Evolutionary conservation across 2,797 vertebrate genomes (phyloP).

Genomic region (Geotrypetes seraphini): DNA sequence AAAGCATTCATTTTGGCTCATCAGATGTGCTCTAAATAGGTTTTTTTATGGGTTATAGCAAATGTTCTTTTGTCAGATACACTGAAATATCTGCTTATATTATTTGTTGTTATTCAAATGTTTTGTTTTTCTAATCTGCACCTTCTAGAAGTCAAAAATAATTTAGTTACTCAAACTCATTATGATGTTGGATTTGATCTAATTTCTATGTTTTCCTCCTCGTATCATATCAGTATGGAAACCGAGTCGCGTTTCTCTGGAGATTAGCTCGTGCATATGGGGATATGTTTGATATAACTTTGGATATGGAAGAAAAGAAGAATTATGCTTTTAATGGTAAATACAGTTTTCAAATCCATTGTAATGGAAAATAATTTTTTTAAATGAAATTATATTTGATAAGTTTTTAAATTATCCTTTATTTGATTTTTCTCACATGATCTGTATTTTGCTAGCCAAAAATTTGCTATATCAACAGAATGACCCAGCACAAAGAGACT

Average conservation of each 20-base stretch:
- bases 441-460: not conserved
- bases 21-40: too few relatives aligned
- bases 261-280: slow-evolving; percentile 75
- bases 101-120: too few relatives aligned
- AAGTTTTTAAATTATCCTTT: not conserved
- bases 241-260: slow-evolving; percentile 75
- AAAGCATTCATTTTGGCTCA: too few relatives aligned
- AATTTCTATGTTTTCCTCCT: not conserved
- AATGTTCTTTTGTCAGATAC: too few relatives aligned
- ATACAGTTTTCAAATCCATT: slow-evolving; percentile 3
- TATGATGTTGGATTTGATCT: not conserved
- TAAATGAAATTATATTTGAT: not conserved
- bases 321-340: slow-evolving; percentile 72
- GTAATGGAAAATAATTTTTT: not conserved
- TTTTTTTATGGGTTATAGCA: too few relatives aligned
- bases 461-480: too few relatives aligned
- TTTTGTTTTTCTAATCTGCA: too few relatives aligned
- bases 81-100: too few relatives aligned
- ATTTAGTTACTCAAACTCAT: not conserved
- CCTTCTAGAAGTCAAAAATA: not conserved
- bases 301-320: slow-evolving; percentile 72
- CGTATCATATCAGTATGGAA: slow-evolving; percentile 63
- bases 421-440: not conserved
- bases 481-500: too few relatives aligned
- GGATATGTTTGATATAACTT: slow-evolving; percentile 74